Percentiles rank a stretch among this genome's conserved stretches.
These are phyloP conservation scores for Ia io DNA, from an alignment of 2,113 vertebrate species.

Conservation along the genomic window DNA sequence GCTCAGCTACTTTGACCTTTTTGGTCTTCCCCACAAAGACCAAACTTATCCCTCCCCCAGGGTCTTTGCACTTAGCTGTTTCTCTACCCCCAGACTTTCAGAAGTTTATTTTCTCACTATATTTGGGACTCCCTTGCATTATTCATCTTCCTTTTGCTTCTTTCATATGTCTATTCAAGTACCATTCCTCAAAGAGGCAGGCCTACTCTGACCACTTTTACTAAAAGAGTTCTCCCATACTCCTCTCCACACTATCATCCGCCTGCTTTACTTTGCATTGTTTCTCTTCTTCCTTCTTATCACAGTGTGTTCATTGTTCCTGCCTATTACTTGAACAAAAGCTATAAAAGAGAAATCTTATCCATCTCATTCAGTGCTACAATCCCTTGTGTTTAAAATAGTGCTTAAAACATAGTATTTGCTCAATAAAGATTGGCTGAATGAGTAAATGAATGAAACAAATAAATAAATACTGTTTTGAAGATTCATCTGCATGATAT, in stretches of 20 bases:
- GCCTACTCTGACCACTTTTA: not conserved
- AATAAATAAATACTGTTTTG: not conserved
- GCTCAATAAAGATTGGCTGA: not conserved
- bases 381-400: not conserved
- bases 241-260: accelerated
- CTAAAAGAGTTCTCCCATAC: not conserved
- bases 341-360: not conserved
- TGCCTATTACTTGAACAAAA: not conserved
- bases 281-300: not conserved
- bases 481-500: not conserved
- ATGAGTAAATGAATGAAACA: not conserved
- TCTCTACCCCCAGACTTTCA: not conserved
- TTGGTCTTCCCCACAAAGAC: not conserved
- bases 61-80: not conserved
- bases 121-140: not conserved
- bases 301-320: not conserved
- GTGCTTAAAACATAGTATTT: not conserved
- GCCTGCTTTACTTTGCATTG: too few species aligned
- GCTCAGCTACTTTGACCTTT: not conserved
- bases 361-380: not conserved
- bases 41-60: not conserved
- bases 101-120: not conserved
- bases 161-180: not conserved
- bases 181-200: not conserved
- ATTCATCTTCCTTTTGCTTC: not conserved